These are phyloP conservation scores for Cryptophagus acutangulus DNA, from an alignment of 2,888 invertebrate genomes.

Conservation along the genomic window DNA sequence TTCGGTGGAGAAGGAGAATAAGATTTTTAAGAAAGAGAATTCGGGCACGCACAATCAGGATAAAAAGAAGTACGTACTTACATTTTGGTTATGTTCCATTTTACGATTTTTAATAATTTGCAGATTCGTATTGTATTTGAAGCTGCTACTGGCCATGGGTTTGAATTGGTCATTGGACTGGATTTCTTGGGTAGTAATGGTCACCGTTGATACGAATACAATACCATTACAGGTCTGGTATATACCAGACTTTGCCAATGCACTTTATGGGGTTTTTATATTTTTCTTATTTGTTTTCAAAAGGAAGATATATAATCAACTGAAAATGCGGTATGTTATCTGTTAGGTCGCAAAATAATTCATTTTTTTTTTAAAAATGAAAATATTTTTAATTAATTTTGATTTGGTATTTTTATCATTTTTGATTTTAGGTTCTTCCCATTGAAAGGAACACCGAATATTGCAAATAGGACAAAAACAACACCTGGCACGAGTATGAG, in stretches of 20 bases:
- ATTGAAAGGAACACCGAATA: slow-evolving; percentile 38
- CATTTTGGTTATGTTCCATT: no score
- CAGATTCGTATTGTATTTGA: slow-evolving; percentile 75
- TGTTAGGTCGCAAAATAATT: no score
- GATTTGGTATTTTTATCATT: slow-evolving; percentile 9
- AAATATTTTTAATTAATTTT: no score
- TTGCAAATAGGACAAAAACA: slow-evolving; percentile 33
- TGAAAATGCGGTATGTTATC: slow-evolving; percentile 58
- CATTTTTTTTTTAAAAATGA: no score
- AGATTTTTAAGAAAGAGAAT: slow-evolving; percentile 60
- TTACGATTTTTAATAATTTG: no score
- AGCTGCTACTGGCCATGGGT: slow-evolving; percentile 81
- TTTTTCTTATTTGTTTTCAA: slow-evolving; percentile 73
- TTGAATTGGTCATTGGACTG: slow-evolving; percentile 80
- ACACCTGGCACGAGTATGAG: slow-evolving; percentile 29
- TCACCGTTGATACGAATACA: slow-evolving; percentile 22
- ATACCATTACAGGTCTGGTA: slow-evolving; percentile 54
- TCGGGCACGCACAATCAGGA: no score
- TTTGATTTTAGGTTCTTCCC: slow-evolving; percentile 37
- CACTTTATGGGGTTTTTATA: slow-evolving; percentile 64
- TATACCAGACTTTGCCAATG: slow-evolving; percentile 61
- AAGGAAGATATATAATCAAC: slow-evolving; percentile 57
- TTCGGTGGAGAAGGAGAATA: slow-evolving; percentile 62
- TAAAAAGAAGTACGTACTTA: no score
- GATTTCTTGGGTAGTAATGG: slow-evolving; percentile 60